Conservation (phyloP, 2,888 invertebrate species). For the Clepsis dumicolana region DNA sequence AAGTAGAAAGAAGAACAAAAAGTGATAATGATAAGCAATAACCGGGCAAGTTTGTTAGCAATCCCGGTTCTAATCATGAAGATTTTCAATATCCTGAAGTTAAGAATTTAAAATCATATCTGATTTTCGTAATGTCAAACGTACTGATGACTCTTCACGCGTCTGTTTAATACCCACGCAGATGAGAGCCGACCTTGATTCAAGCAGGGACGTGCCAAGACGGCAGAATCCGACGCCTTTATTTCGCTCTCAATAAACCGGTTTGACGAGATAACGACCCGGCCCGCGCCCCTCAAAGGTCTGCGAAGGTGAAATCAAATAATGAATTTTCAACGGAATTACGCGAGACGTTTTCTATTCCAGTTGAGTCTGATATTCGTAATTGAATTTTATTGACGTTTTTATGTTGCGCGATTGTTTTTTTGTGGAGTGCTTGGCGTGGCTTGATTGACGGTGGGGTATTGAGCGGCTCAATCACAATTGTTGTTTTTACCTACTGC, state of each 20-base stretch:
- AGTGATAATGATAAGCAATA: too few species aligned
- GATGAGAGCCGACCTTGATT: slow-evolving; percentile 36
- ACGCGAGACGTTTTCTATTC: slow-evolving; percentile 45
- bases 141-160: slow-evolving; percentile 3
- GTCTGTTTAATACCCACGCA: slow-evolving; percentile 18
- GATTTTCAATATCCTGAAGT: too few species aligned
- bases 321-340: slow-evolving; percentile 49
- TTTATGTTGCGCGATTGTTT: slow-evolving; percentile 36
- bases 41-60: too few species aligned
- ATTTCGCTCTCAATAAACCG: slow-evolving; percentile 47
- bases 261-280: slow-evolving; percentile 45
- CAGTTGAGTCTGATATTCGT: slow-evolving; percentile 47
- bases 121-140: neutral
- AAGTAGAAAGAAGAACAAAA: too few species aligned
- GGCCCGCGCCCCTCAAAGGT: slow-evolving; percentile 40
- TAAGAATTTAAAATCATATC: too few species aligned
- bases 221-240: slow-evolving; percentile 40
- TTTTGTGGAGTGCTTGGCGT: neutral
- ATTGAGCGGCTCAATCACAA: neutral
- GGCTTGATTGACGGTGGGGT: neutral
- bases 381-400: slow-evolving; percentile 47
- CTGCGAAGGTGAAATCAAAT: slow-evolving; percentile 49
- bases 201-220: slow-evolving; percentile 43
- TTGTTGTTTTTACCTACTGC: neutral
- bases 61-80: too few species aligned